Base-by-base conservation (phyloP, 2,888 invertebrate genomes). In the Cylloceria caligata region DNA sequence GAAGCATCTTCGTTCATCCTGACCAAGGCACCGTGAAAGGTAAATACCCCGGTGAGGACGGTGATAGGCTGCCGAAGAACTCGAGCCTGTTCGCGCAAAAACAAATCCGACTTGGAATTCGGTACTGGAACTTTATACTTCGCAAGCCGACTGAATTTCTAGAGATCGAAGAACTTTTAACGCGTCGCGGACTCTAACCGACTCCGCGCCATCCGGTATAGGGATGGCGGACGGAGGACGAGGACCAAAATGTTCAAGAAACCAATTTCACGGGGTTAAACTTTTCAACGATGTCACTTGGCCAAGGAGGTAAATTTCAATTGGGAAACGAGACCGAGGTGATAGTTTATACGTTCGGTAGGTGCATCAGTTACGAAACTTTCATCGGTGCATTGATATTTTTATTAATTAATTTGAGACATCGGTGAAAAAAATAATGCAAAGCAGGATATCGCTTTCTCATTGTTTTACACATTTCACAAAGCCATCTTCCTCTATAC, bases 61-160 rank as follows among this genome's bases (percentile, higher is more conserved):
- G 55, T 49, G 72, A 77, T 65, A 76, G 69, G 47, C 69, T 42
- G 36, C 47, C 27, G 24, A 55, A 21, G 42, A 64, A 16, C 62
- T 16, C 30, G 34, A 76, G 57, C 49, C 55, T 39, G 65, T 65
- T 73, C 60, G 60, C 19, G 45, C 19, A 79, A 79, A 79, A 90
- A 90, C 89, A 91, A 91, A 91, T 89, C 89, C 87, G 88, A 81
- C 88, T 87, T 85, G 87, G 86, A 90, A 90, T 90, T 88, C 85
- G 71, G 81, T 81, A 85, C 81, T 81, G 80, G 84, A 89, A 89
- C 87, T 90, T 89, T 88, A 87, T 85, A 84, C 84, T 83, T 80
- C 76, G 76, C 71, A 71, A 76, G 71, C 77, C 83, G 81, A 79
- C 45, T 49, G 79, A 82, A 83, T 60, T 72, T 75, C 67, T 65